Evolutionary conservation across 1,140 invertebrate genomes (phyloP).

Genomic region (Drosophila lacteicornis): DNA sequence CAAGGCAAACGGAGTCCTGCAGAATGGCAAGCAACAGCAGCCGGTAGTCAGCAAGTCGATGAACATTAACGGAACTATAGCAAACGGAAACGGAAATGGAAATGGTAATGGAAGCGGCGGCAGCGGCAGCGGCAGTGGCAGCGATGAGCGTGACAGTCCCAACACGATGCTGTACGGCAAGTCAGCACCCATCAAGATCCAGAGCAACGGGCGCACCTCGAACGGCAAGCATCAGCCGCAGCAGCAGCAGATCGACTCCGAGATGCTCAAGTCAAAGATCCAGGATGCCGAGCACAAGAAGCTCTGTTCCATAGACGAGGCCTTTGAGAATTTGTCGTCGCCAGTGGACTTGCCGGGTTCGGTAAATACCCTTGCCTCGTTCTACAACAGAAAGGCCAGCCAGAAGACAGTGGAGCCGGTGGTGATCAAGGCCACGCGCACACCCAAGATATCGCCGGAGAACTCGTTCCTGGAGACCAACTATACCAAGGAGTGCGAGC

Average conservation of each 20-base stretch:
- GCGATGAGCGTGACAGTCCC: slow-evolving; percentile 68
- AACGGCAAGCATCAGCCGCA: slow-evolving; percentile 61
- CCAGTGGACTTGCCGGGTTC: slow-evolving; percentile 80
- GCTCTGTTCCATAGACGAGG: slow-evolving; percentile 80
- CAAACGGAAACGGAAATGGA: slow-evolving; percentile 34
- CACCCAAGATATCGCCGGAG: slow-evolving; percentile 84
- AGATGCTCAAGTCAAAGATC: slow-evolving; percentile 80
- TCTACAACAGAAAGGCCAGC: slow-evolving; percentile 64
- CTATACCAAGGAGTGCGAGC: slow-evolving; percentile 71
- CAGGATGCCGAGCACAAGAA: slow-evolving; percentile 79
- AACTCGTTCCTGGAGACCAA: slow-evolving; percentile 82
- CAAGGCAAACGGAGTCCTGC: slow-evolving; percentile 54
- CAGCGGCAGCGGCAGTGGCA: slow-evolving; percentile 16
- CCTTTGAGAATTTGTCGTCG: slow-evolving; percentile 78
- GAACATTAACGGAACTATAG: slow-evolving; percentile 60
- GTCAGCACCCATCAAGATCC: slow-evolving; percentile 84
- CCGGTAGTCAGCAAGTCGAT: slow-evolving; percentile 59
- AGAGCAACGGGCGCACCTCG: slow-evolving; percentile 74
- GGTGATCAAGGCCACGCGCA: slow-evolving; percentile 78
- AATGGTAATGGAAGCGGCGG: slow-evolving; percentile 5
- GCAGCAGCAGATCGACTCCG: slow-evolving; percentile 74
- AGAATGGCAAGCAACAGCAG: slow-evolving; percentile 62
- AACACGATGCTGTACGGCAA: slow-evolving; percentile 76
- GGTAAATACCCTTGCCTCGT: slow-evolving; percentile 60
- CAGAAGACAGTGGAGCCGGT: slow-evolving; percentile 73